Evolutionary conservation across 2,113 vertebrate species (phyloP), one percentile per base, ranked within the genome.

Genomic region (Gasterosteus nipponicus): DNA sequence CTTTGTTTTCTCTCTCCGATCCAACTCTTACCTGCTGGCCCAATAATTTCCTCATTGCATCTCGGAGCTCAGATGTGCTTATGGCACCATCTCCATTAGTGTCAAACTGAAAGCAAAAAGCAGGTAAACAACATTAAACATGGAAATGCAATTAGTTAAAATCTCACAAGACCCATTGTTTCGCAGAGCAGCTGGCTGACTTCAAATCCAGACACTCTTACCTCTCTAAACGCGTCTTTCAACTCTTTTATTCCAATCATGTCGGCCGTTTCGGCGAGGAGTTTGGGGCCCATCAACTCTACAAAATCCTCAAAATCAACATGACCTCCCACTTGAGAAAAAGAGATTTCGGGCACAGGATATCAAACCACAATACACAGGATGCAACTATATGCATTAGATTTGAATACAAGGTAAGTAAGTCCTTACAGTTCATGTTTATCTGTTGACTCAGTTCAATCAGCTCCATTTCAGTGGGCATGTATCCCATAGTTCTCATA

Each of bases 381-480:
- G 56, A 35, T 1, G 39, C 5, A 49, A 39, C 12, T 7, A 31
- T 33, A 70, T 42, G 19, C 1, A 14, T 74, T 35, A 59, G 5
- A 59, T 73, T 18, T 9, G 12, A 26, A 46, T n/a, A 19, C 2
- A 56, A 69, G 31, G 18, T 6, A 18, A 16, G 18, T 6, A 18
- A 16, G 15, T 56, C 92, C 98, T 96, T 89, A 99, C 98, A 0
- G 92, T 99, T 99, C 98, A 99, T 99, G 93, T 99, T 99, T 92
- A 99, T 98, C 91, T 97, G 97, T 87, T 99, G 98, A 82, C 97
- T 98, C 39, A 99, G 93, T 81, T 99, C 98, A 2, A 99, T 98
- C 59, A 99, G 95, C 87, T 99, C 98, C 98, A 99, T 99, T 87
- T 99, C 98, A 0, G 98, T 99, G n/a, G 97, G 98, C 98, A 99